Conservation (phyloP, 2,113 vertebrate genomes). For the Tachysurus fulvidraco region DNA sequence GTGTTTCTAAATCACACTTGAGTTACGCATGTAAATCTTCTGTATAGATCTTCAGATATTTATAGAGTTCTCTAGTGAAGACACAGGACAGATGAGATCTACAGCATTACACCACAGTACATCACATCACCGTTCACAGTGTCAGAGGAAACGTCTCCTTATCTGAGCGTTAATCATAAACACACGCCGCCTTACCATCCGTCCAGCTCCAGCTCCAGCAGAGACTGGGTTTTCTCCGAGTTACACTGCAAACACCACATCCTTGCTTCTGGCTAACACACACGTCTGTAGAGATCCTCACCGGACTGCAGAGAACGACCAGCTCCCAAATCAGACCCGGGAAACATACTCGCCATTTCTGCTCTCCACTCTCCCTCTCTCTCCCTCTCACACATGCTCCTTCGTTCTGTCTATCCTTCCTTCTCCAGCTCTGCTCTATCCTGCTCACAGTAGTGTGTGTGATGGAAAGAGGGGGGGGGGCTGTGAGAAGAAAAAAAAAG, state of each 20-base stretch:
- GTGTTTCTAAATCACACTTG: not conserved
- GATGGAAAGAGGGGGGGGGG: slow-evolving; percentile 65
- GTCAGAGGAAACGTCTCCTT: not conserved
- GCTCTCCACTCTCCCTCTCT: slow-evolving; percentile 32
- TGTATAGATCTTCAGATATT: too few relatives aligned
- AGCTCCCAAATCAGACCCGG: slow-evolving; percentile 9
- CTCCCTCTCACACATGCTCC: not conserved
- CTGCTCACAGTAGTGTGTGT: slow-evolving; percentile 58
- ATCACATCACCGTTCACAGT: not conserved
- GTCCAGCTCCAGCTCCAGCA: slow-evolving; percentile 91
- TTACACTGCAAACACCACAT: slow-evolving; percentile 98
- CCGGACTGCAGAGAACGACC: slow-evolving; percentile 19
- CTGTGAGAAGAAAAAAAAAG: slow-evolving; percentile 56
- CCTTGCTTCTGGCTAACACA: slow-evolving; percentile 60
- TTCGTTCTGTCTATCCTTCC: slow-evolving; percentile 13
- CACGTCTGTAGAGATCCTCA: slow-evolving; percentile 48
- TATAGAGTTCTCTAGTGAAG: not conserved
- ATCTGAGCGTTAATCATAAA: not conserved
- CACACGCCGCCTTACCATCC: slow-evolving; percentile 79
- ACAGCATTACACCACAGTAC: not conserved
- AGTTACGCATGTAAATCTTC: too few relatives aligned
- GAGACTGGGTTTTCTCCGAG: slow-evolving; percentile 90
- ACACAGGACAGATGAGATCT: not conserved
- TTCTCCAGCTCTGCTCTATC: slow-evolving; percentile 25
- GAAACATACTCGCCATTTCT: slow-evolving; percentile 11